Base-by-base conservation (phyloP, 1,140 invertebrate species). In the Leptinotarsa defecta region DNA sequence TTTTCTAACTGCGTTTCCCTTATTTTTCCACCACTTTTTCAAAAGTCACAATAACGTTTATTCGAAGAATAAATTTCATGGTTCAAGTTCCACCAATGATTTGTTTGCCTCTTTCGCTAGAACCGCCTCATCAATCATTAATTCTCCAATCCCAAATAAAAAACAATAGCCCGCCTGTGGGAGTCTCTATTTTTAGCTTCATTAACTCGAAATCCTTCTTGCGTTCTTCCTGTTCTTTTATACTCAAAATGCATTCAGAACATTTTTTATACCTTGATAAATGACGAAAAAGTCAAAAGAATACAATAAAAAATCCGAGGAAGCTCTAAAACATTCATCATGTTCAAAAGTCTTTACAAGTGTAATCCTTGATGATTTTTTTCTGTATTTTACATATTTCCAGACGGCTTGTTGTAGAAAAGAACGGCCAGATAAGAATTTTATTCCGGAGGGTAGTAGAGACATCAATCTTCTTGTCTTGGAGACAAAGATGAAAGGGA, bases 261-360 rank as follows among this genome's bases (percentile, higher is more conserved):
- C n/a, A 57, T 57, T 57, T 57, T 57, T 57, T 57, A 57, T n/a
- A 57, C 15, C 22, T 34, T 68, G 67, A 68, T 68, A 34, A 68
- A 68, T 68, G 67, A 43, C 17, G 13, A 19, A 13, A 27, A 48
- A 68, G 67, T 68, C 67, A 27, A 43, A 1, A 19, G 22, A 68
- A 27, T 15, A 68, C 67, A 68, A 68, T 68, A 43, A 68, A 68
- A 68, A 68, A n/a, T 43, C 13, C 22, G 34, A 68, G 67, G 67
- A 68, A 68, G 67, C 67, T 68, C 34, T 68, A 43, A 43, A 68
- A 43, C 67, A 68, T 68, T 68, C 67, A 68, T 68, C 67, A 68
- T 68, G 67, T 68, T 68, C 67, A 68, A 68, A 68, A 68, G 67
- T 68, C 67, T 68, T 43, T 68, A 68, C 67, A 68, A 68, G 34